phyloP scores from a whole-genome alignment of 1,140 invertebrate species.

The Vollenhovia emeryi region DNA sequence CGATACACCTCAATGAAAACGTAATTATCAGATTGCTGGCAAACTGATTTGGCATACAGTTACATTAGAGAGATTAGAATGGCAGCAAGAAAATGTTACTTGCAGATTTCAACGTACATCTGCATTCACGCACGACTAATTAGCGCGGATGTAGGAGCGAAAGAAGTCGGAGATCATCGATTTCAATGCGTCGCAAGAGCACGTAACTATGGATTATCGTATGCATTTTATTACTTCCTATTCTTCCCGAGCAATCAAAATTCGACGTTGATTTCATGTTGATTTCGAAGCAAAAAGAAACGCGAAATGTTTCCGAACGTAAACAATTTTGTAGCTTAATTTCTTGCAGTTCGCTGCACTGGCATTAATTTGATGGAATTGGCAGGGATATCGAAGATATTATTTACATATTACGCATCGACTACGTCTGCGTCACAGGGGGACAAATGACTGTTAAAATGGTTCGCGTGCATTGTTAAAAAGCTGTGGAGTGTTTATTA shows the following conservation, averaged over 20 bases:
- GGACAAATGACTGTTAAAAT: slow-evolving; percentile 11
- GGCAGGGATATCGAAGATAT: slow-evolving; percentile 43
- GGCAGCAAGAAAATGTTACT: not conserved
- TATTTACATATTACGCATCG: slow-evolving; percentile 39
- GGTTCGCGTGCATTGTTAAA: slow-evolving; percentile 17
- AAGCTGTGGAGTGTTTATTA: slow-evolving; percentile 38
- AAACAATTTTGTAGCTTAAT: slow-evolving; percentile 51
- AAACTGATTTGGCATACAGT: slow-evolving; percentile 1
- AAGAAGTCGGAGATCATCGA: not conserved
- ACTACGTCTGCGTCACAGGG: not conserved
- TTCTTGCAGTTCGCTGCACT: slow-evolving; percentile 5
- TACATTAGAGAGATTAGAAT: slow-evolving; percentile 25
- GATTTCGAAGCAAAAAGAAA: not conserved
- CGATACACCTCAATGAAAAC: slow-evolving; percentile 44
- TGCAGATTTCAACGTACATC: not conserved
- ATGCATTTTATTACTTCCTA: too few relatives aligned
- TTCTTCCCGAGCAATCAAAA: not conserved
- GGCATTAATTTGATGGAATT: slow-evolving; percentile 54
- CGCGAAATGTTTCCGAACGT: slow-evolving; percentile 17
- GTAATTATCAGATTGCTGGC: slow-evolving; percentile 45
- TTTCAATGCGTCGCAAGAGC: not conserved
- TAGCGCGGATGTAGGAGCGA: not conserved
- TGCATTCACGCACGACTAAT: not conserved
- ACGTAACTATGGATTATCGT: not conserved
- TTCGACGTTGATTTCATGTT: slow-evolving; percentile 19